phyloP scores from a whole-genome alignment of 2,113 vertebrate genomes.

The Engystomops pustulosus region DNA sequence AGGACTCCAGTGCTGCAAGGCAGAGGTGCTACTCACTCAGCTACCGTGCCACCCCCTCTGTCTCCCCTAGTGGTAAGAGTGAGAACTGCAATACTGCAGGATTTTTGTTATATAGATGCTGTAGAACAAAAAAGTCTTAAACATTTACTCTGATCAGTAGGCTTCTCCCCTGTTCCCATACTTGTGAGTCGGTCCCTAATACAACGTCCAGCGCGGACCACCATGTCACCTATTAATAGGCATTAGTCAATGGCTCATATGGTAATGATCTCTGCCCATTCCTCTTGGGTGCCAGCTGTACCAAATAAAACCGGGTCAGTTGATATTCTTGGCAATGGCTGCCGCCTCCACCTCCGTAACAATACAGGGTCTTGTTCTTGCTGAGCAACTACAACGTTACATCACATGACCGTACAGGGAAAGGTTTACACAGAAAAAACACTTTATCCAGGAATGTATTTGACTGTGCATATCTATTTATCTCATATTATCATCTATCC shows the following conservation, averaged over 20 bases:
- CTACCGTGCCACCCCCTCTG: no score
- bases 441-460: no score
- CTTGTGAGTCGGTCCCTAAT: neutral
- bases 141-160: no score
- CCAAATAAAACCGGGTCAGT: constrained; percentile 38
- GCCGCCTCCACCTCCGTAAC: neutral
- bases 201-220: constrained; percentile 1
- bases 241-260: constrained; percentile 19
- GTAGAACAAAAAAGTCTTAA: no score
- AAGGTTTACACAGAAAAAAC: neutral
- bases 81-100: neutral
- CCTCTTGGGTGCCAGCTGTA: constrained; percentile 24
- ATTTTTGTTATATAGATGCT: no score
- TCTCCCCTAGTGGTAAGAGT: neutral
- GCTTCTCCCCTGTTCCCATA: neutral
- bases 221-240: constrained; percentile 26
- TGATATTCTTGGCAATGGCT: constrained; percentile 46
- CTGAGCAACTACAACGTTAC: neutral
- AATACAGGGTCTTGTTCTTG: neutral
- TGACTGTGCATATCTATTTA: no score
- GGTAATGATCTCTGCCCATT: constrained; percentile 21
- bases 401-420: neutral
- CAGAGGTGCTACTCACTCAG: no score
- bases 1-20: no score
- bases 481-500: no score